Percentiles rank a stretch among this genome's conserved stretches.
Evolutionary conservation across 2,797 vertebrate genomes (phyloP).

Genomic region (Rhinoraja longicauda): DNA sequence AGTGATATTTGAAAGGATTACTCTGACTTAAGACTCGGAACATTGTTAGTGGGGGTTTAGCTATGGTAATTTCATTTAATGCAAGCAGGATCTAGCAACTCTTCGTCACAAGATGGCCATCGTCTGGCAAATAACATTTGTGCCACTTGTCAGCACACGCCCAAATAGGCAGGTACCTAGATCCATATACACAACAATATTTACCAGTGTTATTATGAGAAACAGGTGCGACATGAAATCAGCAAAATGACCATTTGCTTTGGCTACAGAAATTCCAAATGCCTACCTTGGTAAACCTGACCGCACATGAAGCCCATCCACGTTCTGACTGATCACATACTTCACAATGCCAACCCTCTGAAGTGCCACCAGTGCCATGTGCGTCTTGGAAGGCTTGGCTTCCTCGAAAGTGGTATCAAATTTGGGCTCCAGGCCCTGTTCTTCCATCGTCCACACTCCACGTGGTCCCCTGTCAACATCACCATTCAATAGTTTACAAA

Average conservation of each 20-base stretch:
- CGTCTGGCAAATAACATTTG: too few relatives aligned
- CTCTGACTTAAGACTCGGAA: too few relatives aligned
- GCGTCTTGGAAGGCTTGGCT: slow-evolving; percentile 79
- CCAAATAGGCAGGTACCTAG: too few relatives aligned
- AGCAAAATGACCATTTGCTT: neutral
- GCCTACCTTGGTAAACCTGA: slow-evolving; percentile 88
- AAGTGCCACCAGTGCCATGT: slow-evolving; percentile 84
- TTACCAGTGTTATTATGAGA: neutral
- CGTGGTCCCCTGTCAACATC: slow-evolving; percentile 74
- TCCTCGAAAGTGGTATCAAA: slow-evolving; percentile 93
- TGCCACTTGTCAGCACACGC: too few relatives aligned
- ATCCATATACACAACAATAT: neutral
- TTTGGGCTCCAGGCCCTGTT: slow-evolving; percentile 78
- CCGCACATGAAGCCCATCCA: slow-evolving; percentile 86
- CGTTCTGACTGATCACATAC: slow-evolving; percentile 94
- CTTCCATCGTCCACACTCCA: slow-evolving; percentile 92
- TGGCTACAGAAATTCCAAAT: neutral
- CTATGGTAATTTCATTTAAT: too few relatives aligned
- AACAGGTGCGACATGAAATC: neutral
- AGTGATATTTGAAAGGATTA: too few relatives aligned
- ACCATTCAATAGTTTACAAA: neutral
- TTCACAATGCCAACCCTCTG: slow-evolving; percentile 77
- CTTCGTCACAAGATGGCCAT: too few relatives aligned
- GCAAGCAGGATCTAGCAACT: too few relatives aligned
- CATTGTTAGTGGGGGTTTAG: too few relatives aligned